phyloP scores from a whole-genome alignment of 1,140 invertebrate genomes.

The Microplitis mediator region DNA sequence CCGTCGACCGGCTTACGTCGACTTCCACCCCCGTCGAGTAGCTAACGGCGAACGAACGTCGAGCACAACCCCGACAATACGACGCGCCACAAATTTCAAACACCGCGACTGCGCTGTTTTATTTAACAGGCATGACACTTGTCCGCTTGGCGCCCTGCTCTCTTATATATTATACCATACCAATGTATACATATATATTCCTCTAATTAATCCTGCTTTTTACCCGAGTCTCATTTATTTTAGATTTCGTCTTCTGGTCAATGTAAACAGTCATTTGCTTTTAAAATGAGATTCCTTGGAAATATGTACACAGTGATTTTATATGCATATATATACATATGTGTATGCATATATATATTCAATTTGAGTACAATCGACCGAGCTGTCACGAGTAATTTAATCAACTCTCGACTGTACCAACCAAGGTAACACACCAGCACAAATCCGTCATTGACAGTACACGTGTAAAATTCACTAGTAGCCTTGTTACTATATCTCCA shows the following conservation, averaged over 20 bases:
- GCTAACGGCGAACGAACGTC: slow-evolving; percentile 44
- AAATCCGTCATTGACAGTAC: slow-evolving; percentile 28
- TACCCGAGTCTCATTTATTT: too few species aligned
- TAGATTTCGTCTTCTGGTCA: too few species aligned
- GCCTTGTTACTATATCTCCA: background rate
- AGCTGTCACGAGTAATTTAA: background rate
- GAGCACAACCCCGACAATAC: slow-evolving; percentile 37
- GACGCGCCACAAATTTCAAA: slow-evolving; percentile 56
- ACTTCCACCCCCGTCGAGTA: slow-evolving; percentile 48
- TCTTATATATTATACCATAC: too few species aligned
- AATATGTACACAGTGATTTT: background rate
- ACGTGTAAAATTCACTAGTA: background rate
- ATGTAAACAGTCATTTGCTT: background rate
- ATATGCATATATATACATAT: background rate
- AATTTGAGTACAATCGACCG: background rate
- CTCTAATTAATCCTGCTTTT: too few species aligned
- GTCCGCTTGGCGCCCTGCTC: background rate
- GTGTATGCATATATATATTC: background rate
- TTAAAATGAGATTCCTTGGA: background rate
- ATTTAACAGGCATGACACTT: slow-evolving; percentile 9
- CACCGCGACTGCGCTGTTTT: slow-evolving; percentile 15
- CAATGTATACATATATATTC: too few species aligned
- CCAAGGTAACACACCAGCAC: slow-evolving; percentile 8
- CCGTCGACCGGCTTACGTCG: slow-evolving; percentile 44
- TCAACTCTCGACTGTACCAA: background rate